Evolutionary conservation across 2,888 invertebrate species (phyloP), one percentile per base, ranked within the genome.

Genomic region (Heliconius charithonia): DNA sequence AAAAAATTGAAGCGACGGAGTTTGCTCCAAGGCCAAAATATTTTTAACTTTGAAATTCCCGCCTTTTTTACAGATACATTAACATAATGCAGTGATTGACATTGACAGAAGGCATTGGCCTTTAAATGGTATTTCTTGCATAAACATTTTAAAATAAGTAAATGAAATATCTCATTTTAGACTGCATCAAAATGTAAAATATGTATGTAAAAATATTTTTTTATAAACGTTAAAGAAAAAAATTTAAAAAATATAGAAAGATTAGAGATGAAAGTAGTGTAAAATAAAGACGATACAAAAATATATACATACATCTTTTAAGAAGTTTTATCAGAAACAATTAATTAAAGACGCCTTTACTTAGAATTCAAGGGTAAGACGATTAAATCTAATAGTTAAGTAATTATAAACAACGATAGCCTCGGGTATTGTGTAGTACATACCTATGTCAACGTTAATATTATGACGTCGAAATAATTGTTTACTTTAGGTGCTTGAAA

Each of bases 71-170:
- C 37, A 67, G 9, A 7, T 4, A 10, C 37, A 66, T 10, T n/a
- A 37, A 10, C 45, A 16, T 65, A n/a, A 67, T 67, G 22, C 37
- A 67, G 6, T 37, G 25, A 67, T 4, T 67, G n/a, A 37, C 66
- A 67, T 67, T 67, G 66, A 67, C 66, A 67, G 9, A 67, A 67
- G 66, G 37, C 66, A n/a, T 37, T 67, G 66, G 22, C 66, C 66
- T 67, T 13, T 32, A 32, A 29, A 27, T 65, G 22, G 51, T 51
- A 0, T 51, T 45, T 45, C 45, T 51, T 22, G 22, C 32, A 32
- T 32, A 7, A 32, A 66, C 22, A 32, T 22, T 32, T 32, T 59
- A n/a, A n/a, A 59, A 66, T 32, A 25, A 22, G 32, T 32, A 66
- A n/a, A 51, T 51, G 51, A 51, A 37, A n/a, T n/a, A 37, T 66